Evolutionary conservation across 2,797 vertebrate species (phyloP), one percentile per base, ranked within the genome.

Genomic region (Atherinosoma microstoma): DNA sequence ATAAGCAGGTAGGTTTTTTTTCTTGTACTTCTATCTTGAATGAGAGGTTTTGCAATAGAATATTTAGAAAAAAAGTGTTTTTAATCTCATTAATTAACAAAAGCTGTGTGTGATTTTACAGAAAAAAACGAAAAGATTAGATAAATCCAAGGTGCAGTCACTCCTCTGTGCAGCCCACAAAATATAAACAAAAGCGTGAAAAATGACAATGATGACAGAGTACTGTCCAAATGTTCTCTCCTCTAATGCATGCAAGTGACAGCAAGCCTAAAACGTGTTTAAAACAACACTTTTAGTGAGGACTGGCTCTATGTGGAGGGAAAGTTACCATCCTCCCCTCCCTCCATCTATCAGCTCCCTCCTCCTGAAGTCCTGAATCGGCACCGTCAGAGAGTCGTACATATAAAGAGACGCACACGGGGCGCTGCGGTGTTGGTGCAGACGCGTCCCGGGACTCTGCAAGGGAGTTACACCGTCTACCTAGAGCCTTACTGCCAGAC

Each of bases 361-460:
- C 66, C 54, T 74, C 35, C 56, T 36, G 16, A 40, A 53, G 70
- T 45, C 42, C 62, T 38, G 64, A 56, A 62, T 47, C 56, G 30
- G 51, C 63, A 58, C 32, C 15, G 32, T 61, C 47, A 59, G 16
- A 61, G 54, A 42, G 60, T 38, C n/a, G 68, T 73, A 1, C 49
- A 58, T 94, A 96, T 94, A 94, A 91, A 13, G 0, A 10, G 34
- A 0, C 2, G 4, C 4, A 36, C 58, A 0, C 15, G 0, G 54
- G 79, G 49, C 74, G 40, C 71, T 0, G 67, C 62, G 88, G 91
- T 84, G 93, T 91, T 85, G 89, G 80, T 2, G 1, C 76, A 88
- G 94, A 93, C 79, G 22, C 90, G 87, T 94, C 93, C 89, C 35
- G 64, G 89, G 72, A 89, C 88, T 10, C 71, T 82, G 70, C 86